These are phyloP conservation scores for Penaeus indicus DNA, from an alignment of 1,140 invertebrate genomes.

Conservation along the genomic window DNA sequence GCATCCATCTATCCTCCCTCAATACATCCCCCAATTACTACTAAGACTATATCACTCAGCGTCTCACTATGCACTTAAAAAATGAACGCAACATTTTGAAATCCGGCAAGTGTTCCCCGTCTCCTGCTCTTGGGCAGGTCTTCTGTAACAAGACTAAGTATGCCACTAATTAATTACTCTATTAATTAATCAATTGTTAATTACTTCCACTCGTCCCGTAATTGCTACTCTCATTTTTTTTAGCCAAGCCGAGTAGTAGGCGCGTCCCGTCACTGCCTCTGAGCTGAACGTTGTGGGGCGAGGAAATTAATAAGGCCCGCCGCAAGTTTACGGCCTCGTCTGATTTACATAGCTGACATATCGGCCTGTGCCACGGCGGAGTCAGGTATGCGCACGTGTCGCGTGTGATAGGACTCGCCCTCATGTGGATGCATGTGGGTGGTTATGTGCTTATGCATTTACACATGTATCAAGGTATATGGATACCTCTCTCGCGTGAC, in stretches of 20 bases:
- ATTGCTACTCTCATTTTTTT: slow-evolving; percentile 46
- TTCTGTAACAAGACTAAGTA: slow-evolving; percentile 48
- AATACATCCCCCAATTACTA: background rate
- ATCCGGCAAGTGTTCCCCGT: background rate
- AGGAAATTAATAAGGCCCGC: too few relatives aligned
- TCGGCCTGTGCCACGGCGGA: too few relatives aligned
- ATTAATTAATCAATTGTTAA: slow-evolving; percentile 60
- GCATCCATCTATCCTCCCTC: background rate
- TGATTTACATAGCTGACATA: too few relatives aligned
- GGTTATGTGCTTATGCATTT: too few relatives aligned
- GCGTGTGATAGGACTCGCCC: too few relatives aligned
- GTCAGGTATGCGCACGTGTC: too few relatives aligned
- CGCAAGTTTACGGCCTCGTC: too few relatives aligned
- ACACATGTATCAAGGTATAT: too few relatives aligned
- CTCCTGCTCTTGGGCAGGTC: background rate
- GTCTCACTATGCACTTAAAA: background rate
- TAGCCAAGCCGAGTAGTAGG: background rate
- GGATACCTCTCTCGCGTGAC: too few relatives aligned
- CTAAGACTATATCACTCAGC: background rate
- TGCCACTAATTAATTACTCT: slow-evolving; percentile 58
- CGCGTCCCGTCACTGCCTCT: too few relatives aligned
- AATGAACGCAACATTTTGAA: slow-evolving; percentile 32
- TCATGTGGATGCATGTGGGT: too few relatives aligned
- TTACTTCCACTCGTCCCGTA: slow-evolving; percentile 40
- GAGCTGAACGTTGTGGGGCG: too few relatives aligned